Evolutionary conservation across 2,888 invertebrate genomes (phyloP), one percentile per base, ranked within the genome.

Genomic region (Fragum fragum): DNA sequence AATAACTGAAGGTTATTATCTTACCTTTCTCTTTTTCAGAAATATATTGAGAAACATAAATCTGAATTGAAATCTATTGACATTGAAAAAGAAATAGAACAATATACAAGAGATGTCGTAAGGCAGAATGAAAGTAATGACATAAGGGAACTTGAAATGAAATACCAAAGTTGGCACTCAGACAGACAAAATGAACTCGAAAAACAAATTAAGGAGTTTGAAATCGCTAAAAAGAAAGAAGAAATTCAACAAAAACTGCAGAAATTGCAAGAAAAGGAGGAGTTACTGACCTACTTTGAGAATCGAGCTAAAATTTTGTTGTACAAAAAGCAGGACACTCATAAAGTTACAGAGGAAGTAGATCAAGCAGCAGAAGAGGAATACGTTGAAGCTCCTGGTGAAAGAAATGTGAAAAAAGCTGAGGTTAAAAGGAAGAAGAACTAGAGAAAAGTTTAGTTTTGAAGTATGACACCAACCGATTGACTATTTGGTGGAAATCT

Each of bases 221-320:
- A 73, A 53, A 79, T 69, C 52, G 29, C 76, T 21, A 26, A 86
- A 28, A 89, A 87, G 55, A 74, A 86, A 42, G 79, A 81, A 53
- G 90, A 88, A 73, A 89, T 92, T 39, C 79, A 88, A 71, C 36
- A 73, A 18, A 90, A 89, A 78, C 66, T 93, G n/a, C 76, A 84
- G 47, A 87, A 88, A 16, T 47, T 93, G n/a, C 89, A 90, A 63
- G 88, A 91, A 73, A 90, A 90, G 47, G 92, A 93, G 78, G 92
- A 93, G 71, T 61, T 91, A 47, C 73, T 93, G 61, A 81, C 88
- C 5, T 93, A 88, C 74, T 93, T 92, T 85, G 92, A 92, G 36
- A 71, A 88, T 57, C 63, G 87, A 61, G 86, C 90, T 29, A 74
- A 91, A 70, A 88, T 94, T 7, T 11, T 16, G 23, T 32, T 42